Evolutionary conservation across 2,113 vertebrate genomes (phyloP), one percentile per base, ranked within the genome.

Genomic region (Callithrix jacchus): DNA sequence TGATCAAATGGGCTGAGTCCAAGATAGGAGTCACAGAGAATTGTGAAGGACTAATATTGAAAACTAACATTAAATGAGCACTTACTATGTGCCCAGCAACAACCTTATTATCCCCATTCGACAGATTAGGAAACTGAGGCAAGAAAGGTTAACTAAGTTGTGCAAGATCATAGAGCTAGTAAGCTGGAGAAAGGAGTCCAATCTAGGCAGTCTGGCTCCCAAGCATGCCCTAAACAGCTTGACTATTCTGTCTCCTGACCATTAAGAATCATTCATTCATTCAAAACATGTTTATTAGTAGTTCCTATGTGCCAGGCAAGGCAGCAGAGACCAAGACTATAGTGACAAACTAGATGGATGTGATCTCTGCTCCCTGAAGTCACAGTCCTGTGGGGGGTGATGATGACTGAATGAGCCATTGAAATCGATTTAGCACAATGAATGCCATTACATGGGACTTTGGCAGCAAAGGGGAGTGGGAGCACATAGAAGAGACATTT

Each of bases 111-210:
- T 16, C 5, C 40, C 66, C 84, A 64, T 86, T 77, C 76, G 56
- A 76, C 40, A 93, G 83, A 81, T 76, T 74, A 93, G 66, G 52
- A 93, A 47, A 58, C 16, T 17, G 45, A 91, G 93, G 82, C 64
- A 79, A 84, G 49, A 70, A 14, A 73, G 35, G 27, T 42, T 87
- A 64, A 21, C 61, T 14, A 42, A 40, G 27, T 52, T 80, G 45
- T 23, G 37, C 37, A 13, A 64, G 25, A 64, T 64, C 2, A 4
- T 8, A 92, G 40, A 74, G 37, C 54, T 49, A 49, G 40, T 12
- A 68, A 52, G n/a, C 21, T 20, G 5, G 61, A 91, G 35, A 23
- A 54, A 32, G 52, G 64, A 52, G 45, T 91, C 58, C 40, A 37
- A 64, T 37, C 30, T n/a, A 25, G 40, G 81, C 47, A 61, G 35